These are phyloP conservation scores for Acronicta psi DNA, from an alignment of 2,888 invertebrate species.

Conservation along the genomic window DNA sequence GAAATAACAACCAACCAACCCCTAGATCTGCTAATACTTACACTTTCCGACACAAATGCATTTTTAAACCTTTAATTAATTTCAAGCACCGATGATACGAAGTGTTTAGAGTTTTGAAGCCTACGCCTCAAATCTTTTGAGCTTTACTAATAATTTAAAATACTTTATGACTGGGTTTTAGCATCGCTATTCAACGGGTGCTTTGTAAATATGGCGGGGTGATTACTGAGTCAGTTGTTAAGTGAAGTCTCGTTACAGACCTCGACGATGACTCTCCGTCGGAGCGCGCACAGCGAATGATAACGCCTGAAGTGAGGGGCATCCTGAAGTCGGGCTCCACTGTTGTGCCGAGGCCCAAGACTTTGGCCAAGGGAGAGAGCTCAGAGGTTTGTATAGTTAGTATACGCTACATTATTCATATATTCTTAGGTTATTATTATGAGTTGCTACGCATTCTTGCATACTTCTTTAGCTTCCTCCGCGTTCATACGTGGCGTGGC, in stretches of 20 bases:
- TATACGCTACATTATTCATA: slow-evolving; percentile 13
- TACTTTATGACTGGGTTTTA: slow-evolving; percentile 18
- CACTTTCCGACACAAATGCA: background rate
- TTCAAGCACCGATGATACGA: background rate
- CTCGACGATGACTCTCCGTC: slow-evolving; percentile 81
- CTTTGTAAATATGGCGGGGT: slow-evolving; percentile 37
- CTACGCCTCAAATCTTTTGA: slow-evolving; percentile 1
- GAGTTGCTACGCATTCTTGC: too few species aligned
- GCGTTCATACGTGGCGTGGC: too few species aligned
- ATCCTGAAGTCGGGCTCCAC: slow-evolving; percentile 87
- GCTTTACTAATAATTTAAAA: slow-evolving; percentile 54
- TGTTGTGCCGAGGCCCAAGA: slow-evolving; percentile 76
- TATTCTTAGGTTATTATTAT: too few species aligned
- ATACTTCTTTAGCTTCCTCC: too few species aligned
- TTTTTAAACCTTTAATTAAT: background rate
- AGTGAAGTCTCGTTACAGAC: slow-evolving; percentile 66
- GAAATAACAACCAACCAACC: too few species aligned
- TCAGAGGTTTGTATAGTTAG: slow-evolving; percentile 78
- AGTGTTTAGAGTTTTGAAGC: background rate
- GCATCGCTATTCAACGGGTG: slow-evolving; percentile 34
- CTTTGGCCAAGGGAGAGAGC: slow-evolving; percentile 84
- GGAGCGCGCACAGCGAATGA: slow-evolving; percentile 88
- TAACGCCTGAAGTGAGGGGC: slow-evolving; percentile 87
- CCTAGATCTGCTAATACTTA: too few species aligned
- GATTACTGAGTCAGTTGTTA: background rate